Evolutionary conservation across 37 sponge, comb jelly and placozoan species (phyloP), one percentile per base, ranked within the genome.

Genomic region (Diacarnus erythraeanus): DNA sequence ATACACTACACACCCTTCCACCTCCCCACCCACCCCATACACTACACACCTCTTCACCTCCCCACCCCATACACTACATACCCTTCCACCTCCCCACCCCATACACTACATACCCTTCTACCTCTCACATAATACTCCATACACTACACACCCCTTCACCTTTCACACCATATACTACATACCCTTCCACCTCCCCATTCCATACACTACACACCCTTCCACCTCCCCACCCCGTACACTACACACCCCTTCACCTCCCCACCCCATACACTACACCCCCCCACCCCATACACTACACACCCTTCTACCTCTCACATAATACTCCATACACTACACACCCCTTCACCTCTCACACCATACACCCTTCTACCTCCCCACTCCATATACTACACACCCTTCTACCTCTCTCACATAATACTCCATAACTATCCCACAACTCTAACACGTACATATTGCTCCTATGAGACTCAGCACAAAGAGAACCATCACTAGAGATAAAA

Each of bases 391-490:
- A 60, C 22, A 60, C 27, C 34, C 34, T 35, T 65, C 34, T 30
- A 3, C 2, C 66, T 31, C n/a, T 58, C 34, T 65, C 31, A 12
- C 3, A 10, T 65, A 3, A 15, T 12, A 42, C 64, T 63, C 26
- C 6, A 12, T 4, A 6, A 12, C 63, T 72, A 38, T 41, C 78
- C 20, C 30, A 25, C 64, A 63, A 6, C 18, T 72, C 59, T 79
- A 18, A 22, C 64, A 84, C 71, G 60, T 36, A 77, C 95, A 87
- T 38, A 95, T 83, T 22, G 87, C 89, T 77, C 91, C 89, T 23
- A 75, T 56, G 42, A 86, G 15, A 64, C 87, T 91, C 38, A 95
- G 79, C 2, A 83, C 38, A 0, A 86, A 22, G 8, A 95, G 81
- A 39, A 90, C 80, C 18, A 42, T 75, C 25, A 85, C 44, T 37